Conservation (phyloP, 2,113 vertebrate genomes). For the Ariopsis seemanni region DNA sequence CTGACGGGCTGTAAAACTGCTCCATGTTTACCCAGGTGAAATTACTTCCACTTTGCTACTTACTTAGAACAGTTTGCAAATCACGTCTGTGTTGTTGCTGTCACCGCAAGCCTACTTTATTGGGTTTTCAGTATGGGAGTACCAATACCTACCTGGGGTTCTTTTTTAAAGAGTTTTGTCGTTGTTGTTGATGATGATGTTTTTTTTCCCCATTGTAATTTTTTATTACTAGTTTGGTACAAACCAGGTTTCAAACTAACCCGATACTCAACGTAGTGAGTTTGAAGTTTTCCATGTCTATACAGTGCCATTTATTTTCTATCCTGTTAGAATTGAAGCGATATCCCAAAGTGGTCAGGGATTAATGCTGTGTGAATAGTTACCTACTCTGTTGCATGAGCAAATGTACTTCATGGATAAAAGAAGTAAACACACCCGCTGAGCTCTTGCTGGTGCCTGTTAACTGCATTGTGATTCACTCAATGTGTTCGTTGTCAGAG, state of each 20-base stretch:
- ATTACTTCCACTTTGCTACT: conserved; percentile 65
- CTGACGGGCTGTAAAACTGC: conserved; percentile 58
- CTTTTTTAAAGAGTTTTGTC: neutral
- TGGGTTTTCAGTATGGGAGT: neutral
- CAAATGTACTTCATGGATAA: neutral
- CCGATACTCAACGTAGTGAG: neutral
- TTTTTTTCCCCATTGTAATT: neutral
- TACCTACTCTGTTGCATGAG: neutral
- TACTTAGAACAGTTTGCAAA: conserved; percentile 50
- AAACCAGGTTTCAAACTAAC: neutral
- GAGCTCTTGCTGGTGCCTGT: neutral
- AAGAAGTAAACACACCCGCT: neutral
- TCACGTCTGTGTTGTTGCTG: conserved; percentile 52
- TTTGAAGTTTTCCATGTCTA: neutral
- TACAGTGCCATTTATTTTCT: neutral
- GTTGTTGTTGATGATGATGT: neutral
- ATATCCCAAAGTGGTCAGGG: neutral
- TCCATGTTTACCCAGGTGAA: conserved; percentile 64
- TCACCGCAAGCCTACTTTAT: conserved; percentile 13
- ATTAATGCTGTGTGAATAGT: neutral
- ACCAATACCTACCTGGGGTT: neutral
- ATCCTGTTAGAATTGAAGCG: neutral
- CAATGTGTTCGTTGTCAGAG: neutral
- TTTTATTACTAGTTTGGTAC: neutral
- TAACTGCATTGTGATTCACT: neutral